Base-by-base conservation (phyloP, 2,888 invertebrate species). In the Molanna angustata region DNA sequence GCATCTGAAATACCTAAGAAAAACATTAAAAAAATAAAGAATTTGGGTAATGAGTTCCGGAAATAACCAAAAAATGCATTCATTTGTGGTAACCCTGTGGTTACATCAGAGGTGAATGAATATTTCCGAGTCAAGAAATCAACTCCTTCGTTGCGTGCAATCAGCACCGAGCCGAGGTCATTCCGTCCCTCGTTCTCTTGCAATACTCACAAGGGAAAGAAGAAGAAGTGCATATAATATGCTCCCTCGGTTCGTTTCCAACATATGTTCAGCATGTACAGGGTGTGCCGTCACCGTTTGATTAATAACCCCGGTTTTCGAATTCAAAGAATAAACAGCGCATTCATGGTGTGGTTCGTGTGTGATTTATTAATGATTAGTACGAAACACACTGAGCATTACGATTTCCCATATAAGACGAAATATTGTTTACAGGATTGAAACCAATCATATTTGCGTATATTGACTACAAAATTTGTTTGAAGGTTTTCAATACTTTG, bases 251-350 rank as follows among this genome's bases (percentile, higher is more conserved):
- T 27, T 4, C 11, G 27, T 27, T 11, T 27, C 6, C 4, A 27
- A 7, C 27, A 27, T 4, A 4, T 27, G 27, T 27, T 27, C 27
- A 7, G 47, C 22, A 47, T 32, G 37, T 31, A 39, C 50, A 39
- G 44, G 35, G 44, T 35, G 50, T 32, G 22, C 54, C 43, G 50
- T 54, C 54, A 54, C 41, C 40, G 13, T 54, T 54, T 54, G 54
- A 54, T 54, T 54, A 54, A 54, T 54, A 33, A 49, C 47, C 31
- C 22, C 41, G 40, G 46, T 42, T 54, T 54, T 49, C 51, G 41
- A 41, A 51, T 54, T 54, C 54, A 54, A 54, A 54, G 54, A 54
- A 54, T 54, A 54, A 54, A 51, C 54, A 54, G 46, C 49, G 41
- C 27, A 49, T 49, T 49, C 54, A 49, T 40, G 49, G 45, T 54